A percentile compares a stretch with the other conserved stretches of the same genome.
Evolutionary conservation across 1,140 invertebrate genomes (phyloP).

Genomic region (Drosophila punjabiensis): DNA sequence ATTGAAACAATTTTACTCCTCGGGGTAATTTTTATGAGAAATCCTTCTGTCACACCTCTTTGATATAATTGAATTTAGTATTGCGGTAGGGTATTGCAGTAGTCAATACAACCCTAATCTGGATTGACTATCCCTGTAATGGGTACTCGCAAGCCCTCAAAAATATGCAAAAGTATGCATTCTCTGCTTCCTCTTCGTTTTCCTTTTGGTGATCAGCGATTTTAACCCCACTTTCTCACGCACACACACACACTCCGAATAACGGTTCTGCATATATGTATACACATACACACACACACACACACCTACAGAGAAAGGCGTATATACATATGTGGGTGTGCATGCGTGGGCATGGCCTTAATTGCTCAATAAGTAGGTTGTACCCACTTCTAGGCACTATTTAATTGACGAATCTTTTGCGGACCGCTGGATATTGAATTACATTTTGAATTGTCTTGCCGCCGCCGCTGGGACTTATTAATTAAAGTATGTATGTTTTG

Average conservation of each 20-base stretch:
- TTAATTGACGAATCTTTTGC: constrained; percentile 63
- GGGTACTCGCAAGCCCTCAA: not conserved
- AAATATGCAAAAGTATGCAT: constrained; percentile 24
- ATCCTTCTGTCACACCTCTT: not conserved
- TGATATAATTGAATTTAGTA: not conserved
- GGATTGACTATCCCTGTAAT: not conserved
- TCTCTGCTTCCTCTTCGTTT: not conserved
- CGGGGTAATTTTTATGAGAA: no score
- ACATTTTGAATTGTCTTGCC: constrained; percentile 18
- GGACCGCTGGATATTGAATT: constrained; percentile 12
- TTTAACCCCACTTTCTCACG: constrained; percentile 20
- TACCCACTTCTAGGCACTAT: constrained; percentile 47
- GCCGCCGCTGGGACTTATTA: not conserved
- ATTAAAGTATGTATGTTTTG: not conserved
- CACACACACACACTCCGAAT: constrained; percentile 22
- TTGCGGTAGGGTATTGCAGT: not conserved
- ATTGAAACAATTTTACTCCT: no score
- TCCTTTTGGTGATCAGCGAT: constrained; percentile 23
- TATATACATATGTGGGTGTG: constrained; percentile 35
- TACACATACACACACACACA: constrained; percentile 2
- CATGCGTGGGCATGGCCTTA: constrained; percentile 62
- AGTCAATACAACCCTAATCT: not conserved
- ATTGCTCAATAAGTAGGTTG: constrained; percentile 75
- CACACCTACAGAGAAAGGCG: constrained; percentile 8
- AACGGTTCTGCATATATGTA: constrained; percentile 27